A percentile compares a stretch with the other conserved stretches of the same genome.
Conservation (phyloP, 2,888 invertebrate genomes). For the Ariolimax columbianus region DNA sequence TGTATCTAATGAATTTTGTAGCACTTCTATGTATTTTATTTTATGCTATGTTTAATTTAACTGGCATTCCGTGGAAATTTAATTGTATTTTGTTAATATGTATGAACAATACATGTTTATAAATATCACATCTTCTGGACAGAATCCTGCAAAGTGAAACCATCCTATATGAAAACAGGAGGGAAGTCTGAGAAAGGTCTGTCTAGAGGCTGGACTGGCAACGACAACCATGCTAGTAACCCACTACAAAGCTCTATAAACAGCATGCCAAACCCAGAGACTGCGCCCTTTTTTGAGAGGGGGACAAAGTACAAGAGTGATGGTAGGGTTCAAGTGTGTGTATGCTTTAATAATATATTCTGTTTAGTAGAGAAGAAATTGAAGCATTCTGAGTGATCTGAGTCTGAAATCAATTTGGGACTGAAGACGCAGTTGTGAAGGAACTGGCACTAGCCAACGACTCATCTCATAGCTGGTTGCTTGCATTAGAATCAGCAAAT, state of each 20-base stretch:
- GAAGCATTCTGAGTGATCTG: too few relatives aligned
- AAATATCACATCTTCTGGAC: conserved; percentile 1
- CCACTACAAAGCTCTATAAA: conserved; percentile 56
- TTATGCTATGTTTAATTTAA: too few relatives aligned
- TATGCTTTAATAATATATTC: neutral
- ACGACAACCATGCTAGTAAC: conserved; percentile 62
- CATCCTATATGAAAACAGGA: conserved; percentile 14
- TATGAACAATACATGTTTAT: neutral
- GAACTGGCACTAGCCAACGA: too few relatives aligned
- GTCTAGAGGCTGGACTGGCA: conserved; percentile 72
- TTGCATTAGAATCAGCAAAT: too few relatives aligned
- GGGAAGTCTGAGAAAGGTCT: conserved; percentile 65
- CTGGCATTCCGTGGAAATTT: neutral
- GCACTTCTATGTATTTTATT: too few relatives aligned
- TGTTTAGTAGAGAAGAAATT: too few relatives aligned
- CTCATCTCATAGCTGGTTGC: too few relatives aligned
- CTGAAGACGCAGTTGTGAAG: too few relatives aligned
- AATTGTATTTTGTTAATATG: neutral
- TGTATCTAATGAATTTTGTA: too few relatives aligned
- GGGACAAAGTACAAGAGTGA: conserved; percentile 70
- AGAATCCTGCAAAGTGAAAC: conserved; percentile 58
- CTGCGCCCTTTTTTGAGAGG: conserved; percentile 65
- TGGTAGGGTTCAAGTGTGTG: conserved; percentile 60
- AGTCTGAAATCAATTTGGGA: too few relatives aligned
- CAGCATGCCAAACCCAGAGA: conserved; percentile 55